Evolutionary conservation across 1,140 invertebrate genomes (phyloP).

Genomic region (Hermetia illucens): DNA sequence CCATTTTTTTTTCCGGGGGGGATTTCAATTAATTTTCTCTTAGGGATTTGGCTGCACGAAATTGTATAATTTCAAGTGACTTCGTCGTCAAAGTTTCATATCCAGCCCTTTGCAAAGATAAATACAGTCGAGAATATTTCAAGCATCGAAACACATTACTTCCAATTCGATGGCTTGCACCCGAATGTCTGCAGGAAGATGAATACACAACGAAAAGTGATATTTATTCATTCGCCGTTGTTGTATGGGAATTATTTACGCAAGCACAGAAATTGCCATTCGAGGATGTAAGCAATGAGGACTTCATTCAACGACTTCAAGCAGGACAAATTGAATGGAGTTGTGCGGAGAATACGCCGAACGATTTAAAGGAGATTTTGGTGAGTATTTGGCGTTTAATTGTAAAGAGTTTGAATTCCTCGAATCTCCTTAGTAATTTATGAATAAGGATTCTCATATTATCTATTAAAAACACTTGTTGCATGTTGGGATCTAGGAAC

Average conservation of each 20-base stretch:
- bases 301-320: slow-evolving; percentile 56
- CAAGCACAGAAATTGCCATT: slow-evolving; percentile 77
- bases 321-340: slow-evolving; percentile 48
- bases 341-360: slow-evolving; percentile 45
- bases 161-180: slow-evolving; percentile 74
- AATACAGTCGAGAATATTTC: slow-evolving; percentile 74
- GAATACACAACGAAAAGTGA: slow-evolving; percentile 90
- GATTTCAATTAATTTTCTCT: slow-evolving; percentile 1
- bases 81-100: slow-evolving; percentile 73
- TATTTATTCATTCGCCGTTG: slow-evolving; percentile 79
- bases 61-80: slow-evolving; percentile 75
- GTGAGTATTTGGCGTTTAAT: slow-evolving; percentile 27
- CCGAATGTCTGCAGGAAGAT: slow-evolving; percentile 78
- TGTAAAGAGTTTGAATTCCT: neutral
- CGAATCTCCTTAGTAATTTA: neutral
- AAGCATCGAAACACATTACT: slow-evolving; percentile 65
- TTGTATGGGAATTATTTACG: slow-evolving; percentile 67
- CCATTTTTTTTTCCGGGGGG: neutral
- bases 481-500: neutral
- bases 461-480: neutral
- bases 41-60: slow-evolving; percentile 81
- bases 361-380: slow-evolving; percentile 42
- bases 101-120: slow-evolving; percentile 66
- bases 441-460: neutral
- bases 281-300: slow-evolving; percentile 61